A percentile compares a stretch with the other conserved stretches of the same genome.
Conservation (phyloP, 2,113 vertebrate genomes). For the Collichthys lucidus region DNA sequence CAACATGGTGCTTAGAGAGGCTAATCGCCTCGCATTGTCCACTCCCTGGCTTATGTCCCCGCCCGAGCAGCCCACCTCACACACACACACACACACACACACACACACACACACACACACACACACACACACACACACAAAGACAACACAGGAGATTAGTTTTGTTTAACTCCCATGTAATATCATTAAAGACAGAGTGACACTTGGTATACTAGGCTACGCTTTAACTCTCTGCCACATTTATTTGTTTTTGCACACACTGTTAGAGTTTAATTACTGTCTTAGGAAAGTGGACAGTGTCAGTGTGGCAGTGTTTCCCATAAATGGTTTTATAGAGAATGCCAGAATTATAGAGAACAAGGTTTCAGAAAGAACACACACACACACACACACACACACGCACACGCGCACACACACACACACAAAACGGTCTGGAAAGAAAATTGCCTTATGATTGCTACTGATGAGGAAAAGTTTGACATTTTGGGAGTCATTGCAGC, state of each 20-base stretch:
- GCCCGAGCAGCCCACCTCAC: conserved; percentile 16
- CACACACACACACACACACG: not conserved
- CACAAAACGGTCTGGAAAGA: not conserved
- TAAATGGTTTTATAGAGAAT: conserved; percentile 20
- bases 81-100: not conserved
- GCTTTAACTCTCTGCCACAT: conserved; percentile 29
- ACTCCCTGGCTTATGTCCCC: conserved; percentile 26
- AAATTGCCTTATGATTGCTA: too few species aligned
- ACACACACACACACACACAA: not conserved
- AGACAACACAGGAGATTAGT: conserved; percentile 41
- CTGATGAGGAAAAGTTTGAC: not conserved
- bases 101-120: not conserved
- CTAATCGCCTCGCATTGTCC: conserved; percentile 53
- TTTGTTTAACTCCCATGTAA: conserved; percentile 39
- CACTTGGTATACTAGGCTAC: conserved; percentile 20
- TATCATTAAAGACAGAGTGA: conserved; percentile 33
- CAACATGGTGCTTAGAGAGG: conserved; percentile 19
- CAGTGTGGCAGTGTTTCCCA: conserved; percentile 6
- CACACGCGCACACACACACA: not conserved
- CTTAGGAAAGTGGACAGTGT: not conserved
- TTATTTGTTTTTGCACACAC: conserved; percentile 34
- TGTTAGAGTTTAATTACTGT: conserved; percentile 26
- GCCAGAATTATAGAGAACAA: not conserved
- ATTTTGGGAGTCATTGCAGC: not conserved
- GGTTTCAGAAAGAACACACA: not conserved